Base-by-base conservation (phyloP, 2,797 vertebrate species). In the Myotis findleyi region DNA sequence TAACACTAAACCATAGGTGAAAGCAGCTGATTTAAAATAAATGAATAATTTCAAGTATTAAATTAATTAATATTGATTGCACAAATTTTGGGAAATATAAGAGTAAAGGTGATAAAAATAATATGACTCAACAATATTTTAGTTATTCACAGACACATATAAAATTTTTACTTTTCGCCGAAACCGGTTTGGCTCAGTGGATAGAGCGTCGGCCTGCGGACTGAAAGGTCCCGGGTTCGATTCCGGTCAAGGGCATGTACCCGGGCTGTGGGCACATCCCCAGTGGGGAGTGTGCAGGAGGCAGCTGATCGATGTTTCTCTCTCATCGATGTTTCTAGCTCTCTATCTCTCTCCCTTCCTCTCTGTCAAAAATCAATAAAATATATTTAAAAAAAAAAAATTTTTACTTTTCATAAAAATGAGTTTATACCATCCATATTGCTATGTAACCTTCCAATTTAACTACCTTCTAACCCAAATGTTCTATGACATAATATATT, bases 331-430 rank as follows among this genome's bases (percentile, higher is more conserved):
- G n/a, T n/a, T n/a, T n/a, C n/a, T n/a, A n/a, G n/a, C n/a, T n/a
- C n/a, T n/a, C n/a, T n/a, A n/a, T n/a, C n/a, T n/a, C n/a, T n/a
- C n/a, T n/a, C n/a, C n/a, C n/a, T n/a, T n/a, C n/a, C n/a, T n/a
- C n/a, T n/a, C n/a, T n/a, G n/a, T n/a, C n/a, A n/a, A n/a, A n/a
- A n/a, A n/a, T n/a, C n/a, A n/a, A n/a, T n/a, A n/a, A n/a, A n/a
- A n/a, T n/a, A n/a, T n/a, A n/a, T n/a, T n/a, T n/a, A n/a, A n/a
- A n/a, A n/a, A n/a, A n/a, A n/a, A n/a, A 13, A 38, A 18, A 64
- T 41, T 83, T 92, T 69, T 73, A 73, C 38, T 55, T 68, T 96
- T 64, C 57, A 73, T 57, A 64, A 91, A 95, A 89, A 66, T 83
- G 30, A 92, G 57, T 80, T 82, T 88, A 53, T 62, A 44, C 30